Evolutionary conservation across 1,140 invertebrate genomes (phyloP), one percentile per base, ranked within the genome.

Genomic region (Physella acuta): DNA sequence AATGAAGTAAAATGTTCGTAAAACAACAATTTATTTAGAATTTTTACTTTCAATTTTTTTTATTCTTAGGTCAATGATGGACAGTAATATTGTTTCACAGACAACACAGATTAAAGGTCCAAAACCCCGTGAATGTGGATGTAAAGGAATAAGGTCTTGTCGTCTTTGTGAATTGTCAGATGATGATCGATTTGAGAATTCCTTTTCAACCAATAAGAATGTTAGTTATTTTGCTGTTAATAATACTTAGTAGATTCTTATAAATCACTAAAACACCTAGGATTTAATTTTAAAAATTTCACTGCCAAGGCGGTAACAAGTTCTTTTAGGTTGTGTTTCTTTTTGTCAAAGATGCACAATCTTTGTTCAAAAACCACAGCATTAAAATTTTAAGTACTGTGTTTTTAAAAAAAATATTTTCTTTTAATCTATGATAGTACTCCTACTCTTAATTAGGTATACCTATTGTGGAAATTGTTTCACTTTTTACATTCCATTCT

Each of bases 101-200:
- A n/a, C n/a, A n/a, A n/a, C n/a, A n/a, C n/a, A n/a, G n/a, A n/a
- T n/a, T n/a, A n/a, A n/a, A 2, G 53, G 53, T 26, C 53, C 53
- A 17, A 55, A 55, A 28, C 53, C 70, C 60, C 36, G 28, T 34
- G 11, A 16, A 0, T 97, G 94, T 86, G 94, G 93, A 28, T 97
- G 94, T 81, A 97, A 97, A 88, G 94, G 94, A 16, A 92, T 93
- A 73, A 88, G 94, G 72, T 92, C 92, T 16, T 97, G 94, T 85
- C 86, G 94, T 36, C 81, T 92, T 71, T 97, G 94, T 70, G 76
- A 77, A 71, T 56, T 30, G 39, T 30, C 30, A 20, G 64, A 62
- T 1, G 61, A 68, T 17, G 4, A 34, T 26, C 17, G 51, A 16
- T 11, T 55, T 55, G 56, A n/a, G 30, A 3, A 26, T 37, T 64